Conservation (phyloP, 2,797 vertebrate species). For the Fringilla coelebs region DNA sequence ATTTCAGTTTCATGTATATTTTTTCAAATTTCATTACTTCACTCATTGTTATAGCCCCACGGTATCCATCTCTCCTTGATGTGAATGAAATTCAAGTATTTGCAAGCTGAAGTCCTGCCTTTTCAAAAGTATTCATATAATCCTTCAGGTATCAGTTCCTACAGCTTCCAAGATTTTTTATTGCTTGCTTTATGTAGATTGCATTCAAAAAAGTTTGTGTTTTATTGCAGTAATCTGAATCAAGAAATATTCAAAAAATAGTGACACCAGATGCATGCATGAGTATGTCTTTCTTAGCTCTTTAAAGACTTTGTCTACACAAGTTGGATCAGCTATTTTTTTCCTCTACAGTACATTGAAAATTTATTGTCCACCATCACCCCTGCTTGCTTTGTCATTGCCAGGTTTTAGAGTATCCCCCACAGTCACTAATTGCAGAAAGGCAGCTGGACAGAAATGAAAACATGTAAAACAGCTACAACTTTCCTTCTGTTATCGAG, state of each 20-base stretch:
- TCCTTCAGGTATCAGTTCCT: neutral
- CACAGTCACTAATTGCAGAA: neutral
- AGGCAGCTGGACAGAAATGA: conserved; percentile 22
- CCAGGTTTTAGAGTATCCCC: neutral
- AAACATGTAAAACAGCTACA: neutral
- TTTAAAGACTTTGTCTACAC: neutral
- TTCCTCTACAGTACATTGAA: neutral
- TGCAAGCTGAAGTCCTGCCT: neutral
- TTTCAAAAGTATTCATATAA: neutral
- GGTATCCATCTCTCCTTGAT: neutral
- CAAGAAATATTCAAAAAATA: neutral
- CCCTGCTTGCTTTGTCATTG: neutral
- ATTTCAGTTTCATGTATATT: neutral
- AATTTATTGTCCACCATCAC: neutral
- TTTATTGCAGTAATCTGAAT: neutral
- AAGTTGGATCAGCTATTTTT: neutral
- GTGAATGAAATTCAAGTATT: neutral
- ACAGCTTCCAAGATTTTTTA: neutral
- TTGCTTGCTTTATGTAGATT: neutral
- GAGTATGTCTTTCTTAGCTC: neutral
- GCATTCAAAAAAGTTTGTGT: neutral
- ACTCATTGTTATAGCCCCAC: neutral
- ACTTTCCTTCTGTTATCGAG: neutral
- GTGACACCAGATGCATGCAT: neutral
- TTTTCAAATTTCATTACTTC: neutral